Evolutionary conservation across 1,140 invertebrate species (phyloP).

Genomic region (Hydropsyche tenuis): DNA sequence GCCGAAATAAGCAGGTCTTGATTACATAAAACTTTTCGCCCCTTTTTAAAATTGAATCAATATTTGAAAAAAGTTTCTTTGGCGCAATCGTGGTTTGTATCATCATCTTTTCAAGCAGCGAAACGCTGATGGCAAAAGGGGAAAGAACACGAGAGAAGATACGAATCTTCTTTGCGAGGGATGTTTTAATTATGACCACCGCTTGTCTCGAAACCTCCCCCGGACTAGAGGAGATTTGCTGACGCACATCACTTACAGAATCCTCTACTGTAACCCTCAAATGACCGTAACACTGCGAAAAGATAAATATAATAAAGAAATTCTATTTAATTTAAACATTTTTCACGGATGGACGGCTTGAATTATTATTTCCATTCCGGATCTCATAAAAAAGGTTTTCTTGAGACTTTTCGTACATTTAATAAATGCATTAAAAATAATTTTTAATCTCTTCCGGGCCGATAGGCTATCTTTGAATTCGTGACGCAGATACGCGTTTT

Average conservation of each 20-base stretch:
- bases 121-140: slow-evolving; percentile 20
- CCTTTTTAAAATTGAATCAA: no score
- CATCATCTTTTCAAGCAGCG: slow-evolving; percentile 14
- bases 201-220: slow-evolving; percentile 17
- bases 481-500: not conserved
- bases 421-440: slow-evolving; percentile 13
- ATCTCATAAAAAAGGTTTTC: no score
- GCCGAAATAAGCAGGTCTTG: no score
- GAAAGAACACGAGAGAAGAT: slow-evolving; percentile 7
- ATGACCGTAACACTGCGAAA: no score
- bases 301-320: no score
- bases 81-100: not conserved
- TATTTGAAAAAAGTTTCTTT: no score
- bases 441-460: slow-evolving; percentile 8
- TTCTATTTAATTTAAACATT: no score
- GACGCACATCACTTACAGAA: slow-evolving; percentile 36
- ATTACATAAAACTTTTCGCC: no score
- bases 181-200: slow-evolving; percentile 39
- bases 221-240: slow-evolving; percentile 28
- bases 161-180: slow-evolving; percentile 24
- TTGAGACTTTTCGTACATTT: not conserved
- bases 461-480: slow-evolving; percentile 13
- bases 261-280: not conserved
- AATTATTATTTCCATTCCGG: no score
- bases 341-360: no score